Evolutionary conservation across 2,888 invertebrate species (phyloP), one percentile per base, ranked within the genome.

Genomic region (Agrochola litura): DNA sequence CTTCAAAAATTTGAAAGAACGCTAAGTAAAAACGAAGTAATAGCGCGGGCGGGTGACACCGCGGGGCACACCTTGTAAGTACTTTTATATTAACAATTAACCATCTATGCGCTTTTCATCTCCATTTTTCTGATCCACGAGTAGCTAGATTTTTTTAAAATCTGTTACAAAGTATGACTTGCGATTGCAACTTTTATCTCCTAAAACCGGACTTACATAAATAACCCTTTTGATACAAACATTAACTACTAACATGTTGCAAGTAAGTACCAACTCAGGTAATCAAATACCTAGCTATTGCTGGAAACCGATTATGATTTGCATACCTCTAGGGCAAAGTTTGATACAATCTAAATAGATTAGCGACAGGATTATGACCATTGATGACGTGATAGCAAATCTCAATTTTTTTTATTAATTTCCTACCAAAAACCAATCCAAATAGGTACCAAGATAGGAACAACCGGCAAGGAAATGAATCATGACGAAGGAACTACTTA

Each of bases 311-410:
- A 72, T 46, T 73, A 22, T 60, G 16, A 64, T 79, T 68, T 74
- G 52, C 67, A 79, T 64, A 58, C 12, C 41, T 63, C 41, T 63
- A 19, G n/a, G 12, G 6, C 16, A n/a, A 79, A 25, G 8, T 52
- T 25, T 25, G 49, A 79, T 79, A 64, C 74, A 58, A 79, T 74
- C 41, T 52, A 52, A n/a, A 16, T 52, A 63, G 43, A 76, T 76
- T 76, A 71, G 37, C 37, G 22, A 54, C 49, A 56, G 43, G 70
- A 80, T 78, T 54, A 78, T 77, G 72, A 43, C 56, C 61, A 66
- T 30, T 64, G 30, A 64, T 66, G 56, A 63, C 41, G 63, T 9
- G 79, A 74, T 79, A 67, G 12, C 30, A 56, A 79, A 67, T 60
- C 3, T 25, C n/a, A n/a, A n/a, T n/a, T n/a, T n/a, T n/a, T 52